These are phyloP conservation scores for Acrossocheilus fasciatus DNA, from an alignment of 2,797 vertebrate species.

Conservation along the genomic window DNA sequence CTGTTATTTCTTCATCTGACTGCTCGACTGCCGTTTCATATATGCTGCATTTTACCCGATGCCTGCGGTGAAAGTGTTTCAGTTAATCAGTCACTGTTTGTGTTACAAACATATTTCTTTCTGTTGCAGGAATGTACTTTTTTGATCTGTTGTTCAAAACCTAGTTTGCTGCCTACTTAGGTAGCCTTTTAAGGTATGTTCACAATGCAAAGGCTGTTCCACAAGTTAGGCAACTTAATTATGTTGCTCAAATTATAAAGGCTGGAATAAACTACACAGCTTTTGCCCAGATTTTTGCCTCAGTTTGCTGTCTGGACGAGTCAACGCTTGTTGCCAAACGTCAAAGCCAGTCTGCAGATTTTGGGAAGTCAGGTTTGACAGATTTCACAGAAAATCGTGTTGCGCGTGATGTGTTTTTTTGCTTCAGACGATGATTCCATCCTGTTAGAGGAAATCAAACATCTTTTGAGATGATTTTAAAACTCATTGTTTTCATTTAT, in stretches of 20 bases:
- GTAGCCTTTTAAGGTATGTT: neutral
- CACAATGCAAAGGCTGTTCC: neutral
- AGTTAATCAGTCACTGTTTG: conserved; percentile 46
- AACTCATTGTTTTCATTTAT: neutral
- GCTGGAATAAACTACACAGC: neutral
- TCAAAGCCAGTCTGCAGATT: neutral
- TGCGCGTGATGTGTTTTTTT: neutral
- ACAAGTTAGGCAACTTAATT: neutral
- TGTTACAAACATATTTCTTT: conserved; percentile 28
- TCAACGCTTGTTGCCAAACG: neutral
- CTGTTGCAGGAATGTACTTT: neutral
- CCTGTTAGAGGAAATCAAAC: neutral
- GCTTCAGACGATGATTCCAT: neutral
- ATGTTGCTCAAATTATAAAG: neutral
- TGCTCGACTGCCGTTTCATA: conserved; percentile 43
- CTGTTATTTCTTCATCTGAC: conserved; percentile 50
- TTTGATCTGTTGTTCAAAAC: neutral
- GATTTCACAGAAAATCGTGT: neutral
- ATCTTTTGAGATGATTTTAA: neutral
- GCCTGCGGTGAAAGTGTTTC: conserved; percentile 30
- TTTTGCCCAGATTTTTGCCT: neutral
- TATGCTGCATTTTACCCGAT: conserved; percentile 24
- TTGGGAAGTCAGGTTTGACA: neutral
- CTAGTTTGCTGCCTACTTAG: neutral
- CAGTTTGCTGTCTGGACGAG: neutral